Percentiles rank a stretch among this genome's conserved stretches.
phyloP scores from a whole-genome alignment of 2,113 vertebrate genomes.

The Perognathus longimembris region DNA sequence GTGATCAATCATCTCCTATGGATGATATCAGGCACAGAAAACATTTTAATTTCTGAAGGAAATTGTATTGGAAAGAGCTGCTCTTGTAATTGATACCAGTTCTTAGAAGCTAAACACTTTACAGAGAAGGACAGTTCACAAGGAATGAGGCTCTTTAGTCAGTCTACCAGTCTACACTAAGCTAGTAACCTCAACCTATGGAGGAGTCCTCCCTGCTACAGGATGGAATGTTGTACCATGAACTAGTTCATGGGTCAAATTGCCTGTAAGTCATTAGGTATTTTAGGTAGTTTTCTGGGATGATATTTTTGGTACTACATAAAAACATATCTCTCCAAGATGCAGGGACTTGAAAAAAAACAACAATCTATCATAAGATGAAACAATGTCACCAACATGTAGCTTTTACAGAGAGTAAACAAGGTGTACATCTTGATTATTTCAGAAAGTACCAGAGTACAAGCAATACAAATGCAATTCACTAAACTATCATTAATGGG shows the following conservation, averaged over 20 bases:
- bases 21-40: background rate
- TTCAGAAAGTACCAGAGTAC: slow-evolving; percentile 22
- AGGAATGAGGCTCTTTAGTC: background rate
- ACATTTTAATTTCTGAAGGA: background rate
- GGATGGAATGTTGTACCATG: background rate
- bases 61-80: background rate
- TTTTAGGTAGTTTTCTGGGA: background rate
- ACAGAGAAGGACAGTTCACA: background rate
- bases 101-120: background rate
- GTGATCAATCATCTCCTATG: background rate
- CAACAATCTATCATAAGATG: background rate
- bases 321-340: background rate
- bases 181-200: background rate
- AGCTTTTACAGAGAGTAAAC: background rate
- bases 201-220: background rate
- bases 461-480: background rate
- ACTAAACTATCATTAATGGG: background rate
- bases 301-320: background rate
- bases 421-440: background rate
- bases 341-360: slow-evolving; percentile 1
- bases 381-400: background rate
- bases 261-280: background rate
- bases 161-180: background rate
- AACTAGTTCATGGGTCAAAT: background rate
- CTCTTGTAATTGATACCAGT: background rate